Conservation (phyloP, 2,797 vertebrate genomes). For the Sparus aurata region DNA sequence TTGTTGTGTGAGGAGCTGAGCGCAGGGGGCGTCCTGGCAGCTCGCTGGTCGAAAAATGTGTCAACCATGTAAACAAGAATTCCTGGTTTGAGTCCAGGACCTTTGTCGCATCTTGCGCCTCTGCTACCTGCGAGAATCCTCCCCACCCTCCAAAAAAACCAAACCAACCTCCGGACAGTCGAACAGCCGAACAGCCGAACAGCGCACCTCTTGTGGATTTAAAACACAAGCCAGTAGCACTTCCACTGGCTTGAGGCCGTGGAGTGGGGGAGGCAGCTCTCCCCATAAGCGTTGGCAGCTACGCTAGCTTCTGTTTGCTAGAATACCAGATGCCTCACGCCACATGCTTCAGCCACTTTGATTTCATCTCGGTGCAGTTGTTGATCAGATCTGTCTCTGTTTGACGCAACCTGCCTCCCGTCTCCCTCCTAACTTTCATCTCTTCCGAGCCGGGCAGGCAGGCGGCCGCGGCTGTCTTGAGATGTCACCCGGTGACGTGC, state of each 20-base stretch:
- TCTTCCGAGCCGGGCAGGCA: conserved; percentile 64
- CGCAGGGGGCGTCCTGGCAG: conserved; percentile 44
- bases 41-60: conserved; percentile 34
- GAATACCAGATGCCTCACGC: conserved; percentile 82
- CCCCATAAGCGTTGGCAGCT: conserved; percentile 73
- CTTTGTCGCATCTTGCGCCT: conserved; percentile 31
- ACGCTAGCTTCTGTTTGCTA: conserved; percentile 78
- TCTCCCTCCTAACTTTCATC: conserved; percentile 81
- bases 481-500: conserved; percentile 80
- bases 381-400: conserved; percentile 83
- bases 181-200: conserved; percentile 47
- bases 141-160: neutral
- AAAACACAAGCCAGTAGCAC: conserved; percentile 60
- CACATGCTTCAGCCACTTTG: conserved; percentile 85
- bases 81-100: conserved; percentile 43
- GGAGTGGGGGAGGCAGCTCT: conserved; percentile 64
- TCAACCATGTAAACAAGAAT: conserved; percentile 32
- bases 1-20: conserved; percentile 42
- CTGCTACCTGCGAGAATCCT: conserved; percentile 22
- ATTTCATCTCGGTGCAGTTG: conserved; percentile 84
- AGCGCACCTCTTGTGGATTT: conserved; percentile 68
- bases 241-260: conserved; percentile 71
- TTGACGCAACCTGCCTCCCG: conserved; percentile 82
- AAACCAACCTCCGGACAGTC: conserved; percentile 28
- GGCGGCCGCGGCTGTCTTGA: conserved; percentile 77